Percentiles rank a stretch among this genome's conserved stretches.
Evolutionary conservation across 2,797 vertebrate species (phyloP).

Genomic region (Apogon hyalosoma): DNA sequence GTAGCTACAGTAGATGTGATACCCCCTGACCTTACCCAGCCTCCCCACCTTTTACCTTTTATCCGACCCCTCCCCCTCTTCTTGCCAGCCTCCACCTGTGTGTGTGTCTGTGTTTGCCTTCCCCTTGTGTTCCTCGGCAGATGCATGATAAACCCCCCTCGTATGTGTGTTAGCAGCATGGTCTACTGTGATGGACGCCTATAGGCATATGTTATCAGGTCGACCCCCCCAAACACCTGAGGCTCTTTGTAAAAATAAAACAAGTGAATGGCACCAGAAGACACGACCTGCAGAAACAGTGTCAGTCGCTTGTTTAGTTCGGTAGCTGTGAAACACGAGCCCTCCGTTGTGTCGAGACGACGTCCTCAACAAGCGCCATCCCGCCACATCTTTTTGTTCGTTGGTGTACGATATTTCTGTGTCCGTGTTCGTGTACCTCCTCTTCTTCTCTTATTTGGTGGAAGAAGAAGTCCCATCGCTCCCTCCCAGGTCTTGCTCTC

Average conservation of each 20-base stretch:
- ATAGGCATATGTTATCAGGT: conserved; percentile 37
- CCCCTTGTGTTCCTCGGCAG: conserved; percentile 60
- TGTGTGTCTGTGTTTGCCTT: conserved; percentile 54
- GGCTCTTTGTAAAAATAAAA: conserved; percentile 30
- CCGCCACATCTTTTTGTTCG: conserved; percentile 58
- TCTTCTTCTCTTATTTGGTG: not conserved
- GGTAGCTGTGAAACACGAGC: conserved; percentile 61
- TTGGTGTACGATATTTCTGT: conserved; percentile 67
- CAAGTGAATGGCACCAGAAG: conserved; percentile 20
- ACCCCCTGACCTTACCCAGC: not conserved
- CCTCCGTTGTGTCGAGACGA: conserved; percentile 40
- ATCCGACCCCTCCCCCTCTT: conserved; percentile 13
- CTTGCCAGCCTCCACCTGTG: not conserved
- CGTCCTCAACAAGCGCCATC: conserved; percentile 35
- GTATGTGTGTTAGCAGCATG: conserved; percentile 77
- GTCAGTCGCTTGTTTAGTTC: conserved; percentile 32
- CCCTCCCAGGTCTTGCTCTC: conserved; percentile 70
- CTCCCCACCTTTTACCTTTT: not conserved
- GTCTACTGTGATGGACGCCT: conserved; percentile 72
- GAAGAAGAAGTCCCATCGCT: not conserved
- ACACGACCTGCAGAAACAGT: conserved; percentile 12
- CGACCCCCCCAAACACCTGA: conserved; percentile 19
- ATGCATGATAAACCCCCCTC: conserved; percentile 73
- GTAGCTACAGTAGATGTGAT: conserved; percentile 69
- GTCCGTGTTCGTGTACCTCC: conserved; percentile 67